Evolutionary conservation across 2,888 invertebrate genomes (phyloP), one percentile per base, ranked within the genome.

Genomic region (Drosophila nr. perissopoda): DNA sequence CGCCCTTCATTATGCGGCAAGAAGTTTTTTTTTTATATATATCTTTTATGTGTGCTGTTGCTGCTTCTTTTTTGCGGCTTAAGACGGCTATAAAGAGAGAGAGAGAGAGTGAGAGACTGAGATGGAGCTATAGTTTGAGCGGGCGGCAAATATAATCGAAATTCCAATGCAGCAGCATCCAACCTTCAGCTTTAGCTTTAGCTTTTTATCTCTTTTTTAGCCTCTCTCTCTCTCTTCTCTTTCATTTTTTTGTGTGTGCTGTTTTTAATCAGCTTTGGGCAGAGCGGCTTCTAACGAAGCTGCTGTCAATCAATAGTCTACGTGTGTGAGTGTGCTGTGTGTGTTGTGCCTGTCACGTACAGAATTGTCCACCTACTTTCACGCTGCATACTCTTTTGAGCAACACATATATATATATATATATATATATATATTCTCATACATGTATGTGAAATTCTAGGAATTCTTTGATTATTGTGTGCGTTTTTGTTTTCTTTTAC

Each of bases 1-100:
- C 92, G 92, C 92, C 92, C 92, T 91, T 92, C 92, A 92, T 92
- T 92, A 92, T 91, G 90, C 89, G 89, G 78, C 80, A 73, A 79
- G 73, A 79, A 79, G 81, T 68, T 70, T 60, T 60, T 51, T 51
- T 51, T 62, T 16, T 52, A 49, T 49, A 29, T 25, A 27, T 31
- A 38, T 46, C 13, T 65, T 62, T 48, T 52, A 25, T 62, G 27
- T n/a, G 42, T n/a, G 48, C 52, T 49, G 46, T 25, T 61, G 21
- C 31, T 52, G 42, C 46, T 65, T 61, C 36, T 34, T 71, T 79
- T 82, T 79, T 79, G 89, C 89, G 88, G 87, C 84, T 89, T 89
- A 87, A 76, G 69, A 57, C 56, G 42, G 42, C 33, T 21, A 51
- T 27, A 58, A 38, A 11, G 54, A 38, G 64, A 52, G 62, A 52